Base-by-base conservation (phyloP, 2,888 invertebrate species). In the Baronia brevicornis region DNA sequence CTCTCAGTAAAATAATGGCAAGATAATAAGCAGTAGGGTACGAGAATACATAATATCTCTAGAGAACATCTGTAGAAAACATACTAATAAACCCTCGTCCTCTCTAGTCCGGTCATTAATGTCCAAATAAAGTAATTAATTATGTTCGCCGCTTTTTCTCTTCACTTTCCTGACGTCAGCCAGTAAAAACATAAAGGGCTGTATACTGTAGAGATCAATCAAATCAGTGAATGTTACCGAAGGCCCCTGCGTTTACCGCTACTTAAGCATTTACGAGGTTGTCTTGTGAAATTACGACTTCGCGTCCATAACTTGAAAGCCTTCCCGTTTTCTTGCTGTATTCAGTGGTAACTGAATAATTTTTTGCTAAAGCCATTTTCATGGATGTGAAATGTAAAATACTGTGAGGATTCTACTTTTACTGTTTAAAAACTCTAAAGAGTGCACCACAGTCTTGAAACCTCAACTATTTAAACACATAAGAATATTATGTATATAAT, bases 71-170 rank as follows among this genome's bases (percentile, higher is more conserved):
- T 35, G 36, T 33, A 30, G 56, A 64, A 66, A 72, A 67, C 64
- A 68, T 64, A 73, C 69, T 66, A 75, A 74, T 73, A 67, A 71
- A 74, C 77, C 74, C 69, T 70, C 71, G 63, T 72, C 60, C 66
- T 55, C 63, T 66, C 69, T 68, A 72, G 69, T 66, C 60, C 56
- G 66, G 70, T 74, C 80, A 74, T 80, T 80, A 80, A 80, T 80
- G 79, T 80, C 79, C 71, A 74, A 80, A 82, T 79, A 74, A 79
- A 75, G 79, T 77, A 80, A 82, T 84, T 82, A 78, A 79, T 80
- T 78, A 75, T 67, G 70, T 69, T 72, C 54, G 60, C 51, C 53
- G 64, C 68, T 74, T 75, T 70, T 78, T 73, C 62, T 65, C 70
- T 35, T 70, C 61, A 67, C 75, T 78, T 72, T 69, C 67, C 58